Evolutionary conservation across 1,140 invertebrate genomes (phyloP).

Genomic region (Ips typographus): DNA sequence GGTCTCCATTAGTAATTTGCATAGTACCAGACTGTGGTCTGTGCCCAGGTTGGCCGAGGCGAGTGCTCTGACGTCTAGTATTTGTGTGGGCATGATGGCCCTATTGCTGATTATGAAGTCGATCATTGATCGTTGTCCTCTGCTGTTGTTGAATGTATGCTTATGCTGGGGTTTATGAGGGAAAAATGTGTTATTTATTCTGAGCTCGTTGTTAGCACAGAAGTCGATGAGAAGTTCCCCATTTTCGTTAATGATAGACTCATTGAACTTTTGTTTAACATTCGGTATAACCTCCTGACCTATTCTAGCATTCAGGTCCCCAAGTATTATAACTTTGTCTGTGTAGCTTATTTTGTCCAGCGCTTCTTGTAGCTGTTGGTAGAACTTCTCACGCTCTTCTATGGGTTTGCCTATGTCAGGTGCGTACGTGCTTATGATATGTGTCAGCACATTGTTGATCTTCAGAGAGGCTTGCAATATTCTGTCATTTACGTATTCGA

Average conservation of each 20-base stretch:
- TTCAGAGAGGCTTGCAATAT: slow-evolving; percentile 19
- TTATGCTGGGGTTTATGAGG: slow-evolving; percentile 23
- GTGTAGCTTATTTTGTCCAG: slow-evolving; percentile 13
- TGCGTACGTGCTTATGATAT: slow-evolving; percentile 25
- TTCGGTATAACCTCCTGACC: slow-evolving; percentile 13
- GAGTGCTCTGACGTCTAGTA: slow-evolving; percentile 10
- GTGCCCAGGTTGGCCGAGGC: slow-evolving; percentile 13
- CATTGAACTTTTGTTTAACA: slow-evolving; percentile 22
- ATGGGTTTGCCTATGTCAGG: slow-evolving; percentile 25
- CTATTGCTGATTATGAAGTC: slow-evolving; percentile 15
- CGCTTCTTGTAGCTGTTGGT: slow-evolving; percentile 8
- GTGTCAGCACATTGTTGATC: not conserved
- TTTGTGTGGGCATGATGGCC: slow-evolving; percentile 3
- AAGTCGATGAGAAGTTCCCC: slow-evolving; percentile 15
- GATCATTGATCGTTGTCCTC: slow-evolving; percentile 7
- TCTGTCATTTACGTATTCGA: slow-evolving; percentile 17
- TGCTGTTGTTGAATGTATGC: slow-evolving; percentile 6
- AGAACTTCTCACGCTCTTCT: slow-evolving; percentile 25
- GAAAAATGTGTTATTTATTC: slow-evolving; percentile 28
- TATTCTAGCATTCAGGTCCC: slow-evolving; percentile 26
- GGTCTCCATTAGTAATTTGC: not conserved
- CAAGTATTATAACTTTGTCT: slow-evolving; percentile 22
- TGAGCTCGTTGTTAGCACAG: slow-evolving; percentile 22
- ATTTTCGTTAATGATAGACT: slow-evolving; percentile 13
- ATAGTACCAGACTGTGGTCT: slow-evolving; percentile 7